Conservation (phyloP, 2,888 invertebrate species). For the Ormyrus thymus region DNA sequence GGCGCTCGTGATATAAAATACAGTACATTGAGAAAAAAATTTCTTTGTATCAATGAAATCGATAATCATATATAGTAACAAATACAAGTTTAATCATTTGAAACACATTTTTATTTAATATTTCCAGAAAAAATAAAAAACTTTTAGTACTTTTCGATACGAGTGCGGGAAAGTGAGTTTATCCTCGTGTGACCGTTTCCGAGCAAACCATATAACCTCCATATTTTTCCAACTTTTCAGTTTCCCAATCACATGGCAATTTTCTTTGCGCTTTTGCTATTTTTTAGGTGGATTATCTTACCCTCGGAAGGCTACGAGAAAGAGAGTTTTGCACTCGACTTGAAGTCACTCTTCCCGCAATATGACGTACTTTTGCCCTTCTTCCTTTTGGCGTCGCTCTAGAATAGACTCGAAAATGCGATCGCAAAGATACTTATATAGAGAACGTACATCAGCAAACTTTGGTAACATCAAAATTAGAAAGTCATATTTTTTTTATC, state of each 20-base stretch:
- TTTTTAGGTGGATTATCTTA: constrained; percentile 28
- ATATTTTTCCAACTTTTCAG: not conserved
- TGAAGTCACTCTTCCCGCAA: constrained; percentile 39
- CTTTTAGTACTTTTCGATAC: no score
- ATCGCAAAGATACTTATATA: constrained; percentile 9
- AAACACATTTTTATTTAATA: no score
- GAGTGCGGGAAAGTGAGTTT: no score
- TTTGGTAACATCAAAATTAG: constrained; percentile 52
- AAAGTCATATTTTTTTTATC: constrained; percentile 30
- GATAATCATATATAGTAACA: no score
- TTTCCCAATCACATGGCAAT: constrained; percentile 28
- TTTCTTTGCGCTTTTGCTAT: constrained; percentile 18
- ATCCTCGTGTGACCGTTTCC: no score
- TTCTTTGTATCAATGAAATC: no score
- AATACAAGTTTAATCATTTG: no score
- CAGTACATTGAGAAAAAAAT: no score
- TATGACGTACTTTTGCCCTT: constrained; percentile 9
- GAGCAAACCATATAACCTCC: no score
- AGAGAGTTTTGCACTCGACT: constrained; percentile 22
- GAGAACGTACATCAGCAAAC: constrained; percentile 27
- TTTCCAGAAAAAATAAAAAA: no score
- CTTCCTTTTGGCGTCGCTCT: not conserved
- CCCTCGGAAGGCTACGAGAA: constrained; percentile 21
- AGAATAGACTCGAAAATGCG: constrained; percentile 44
- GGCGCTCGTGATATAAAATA: no score